A percentile compares a stretch with the other conserved stretches of the same genome.
These are phyloP conservation scores for Sarcophaga caerulescens DNA, from an alignment of 2,888 invertebrate genomes.

Conservation along the genomic window DNA sequence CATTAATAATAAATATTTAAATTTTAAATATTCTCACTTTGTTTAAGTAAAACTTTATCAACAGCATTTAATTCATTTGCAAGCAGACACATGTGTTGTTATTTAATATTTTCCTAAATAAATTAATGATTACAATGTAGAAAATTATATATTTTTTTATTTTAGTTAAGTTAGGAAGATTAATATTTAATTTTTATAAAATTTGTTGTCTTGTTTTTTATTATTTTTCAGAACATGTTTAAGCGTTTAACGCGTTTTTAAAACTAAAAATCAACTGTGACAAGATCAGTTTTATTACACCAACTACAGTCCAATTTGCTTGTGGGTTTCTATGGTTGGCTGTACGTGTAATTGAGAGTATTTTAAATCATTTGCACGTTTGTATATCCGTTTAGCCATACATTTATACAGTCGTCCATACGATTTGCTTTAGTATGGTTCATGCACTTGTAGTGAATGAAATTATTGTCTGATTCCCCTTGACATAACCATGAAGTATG, in stretches of 20 bases:
- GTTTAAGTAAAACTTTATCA: not conserved
- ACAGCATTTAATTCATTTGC: too few relatives aligned
- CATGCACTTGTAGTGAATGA: slow-evolving; percentile 28
- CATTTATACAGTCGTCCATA: not conserved
- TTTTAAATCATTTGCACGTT: not conserved
- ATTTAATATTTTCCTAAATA: too few relatives aligned
- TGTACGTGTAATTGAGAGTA: slow-evolving; percentile 4
- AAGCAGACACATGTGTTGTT: too few relatives aligned
- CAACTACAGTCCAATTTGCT: slow-evolving; percentile 13
- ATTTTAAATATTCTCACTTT: not conserved
- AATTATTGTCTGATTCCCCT: slow-evolving; percentile 48
- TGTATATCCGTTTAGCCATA: not conserved
- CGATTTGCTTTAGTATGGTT: not conserved
- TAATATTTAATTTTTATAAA: not conserved
- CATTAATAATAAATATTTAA: not conserved
- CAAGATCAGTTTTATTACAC: slow-evolving; percentile 67
- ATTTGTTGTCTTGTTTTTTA: not conserved
- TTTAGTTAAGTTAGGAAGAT: not conserved
- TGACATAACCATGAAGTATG: not conserved
- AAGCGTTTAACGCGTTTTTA: slow-evolving; percentile 53
- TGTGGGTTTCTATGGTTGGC: not conserved
- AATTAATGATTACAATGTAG: too few relatives aligned
- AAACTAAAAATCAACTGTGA: slow-evolving; percentile 60
- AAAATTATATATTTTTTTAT: too few relatives aligned
- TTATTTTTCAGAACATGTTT: slow-evolving; percentile 46